Evolutionary conservation across 2,113 vertebrate species (phyloP), one percentile per base, ranked within the genome.

Genomic region (Corythaixoides concolor): DNA sequence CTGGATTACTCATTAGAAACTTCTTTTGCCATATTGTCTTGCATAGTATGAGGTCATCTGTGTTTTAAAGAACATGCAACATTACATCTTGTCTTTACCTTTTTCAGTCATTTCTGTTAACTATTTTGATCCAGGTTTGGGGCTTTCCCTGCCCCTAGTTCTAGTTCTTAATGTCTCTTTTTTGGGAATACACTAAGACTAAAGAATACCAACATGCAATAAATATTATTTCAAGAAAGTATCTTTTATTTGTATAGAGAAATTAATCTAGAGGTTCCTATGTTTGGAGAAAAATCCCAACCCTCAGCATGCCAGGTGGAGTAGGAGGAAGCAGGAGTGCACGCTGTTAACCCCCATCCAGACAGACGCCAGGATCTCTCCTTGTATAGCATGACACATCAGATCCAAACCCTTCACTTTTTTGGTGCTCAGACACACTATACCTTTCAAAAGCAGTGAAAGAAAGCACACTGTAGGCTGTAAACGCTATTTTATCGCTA

Each of bases 301-400:
- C 41, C 30, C 88, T 23, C 0, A 1, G 32, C 66, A 15, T 0
- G 1, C 4, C 12, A 50, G 37, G n/a, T 0, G 3, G 52, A 85
- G 27, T 8, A 94, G 20, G 12, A 77, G 6, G 32, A 47, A 55
- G 41, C 32, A 67, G 50, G n/a, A 73, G 8, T 2, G 68, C 81
- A 49, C 2, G 33, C 41, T 23, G 22, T 49, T 67, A 32, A 23
- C 14, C 37, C 28, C 17, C 63, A 81, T 41, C 39, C 70, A 76
- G 39, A n/a, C 13, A 18, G 47, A 55, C 3, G 4, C 28, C 37
- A 41, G 37, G 41, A 66, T 52, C 17, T 78, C 75, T 80, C 37
- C 39, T 60, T 82, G 88, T 23, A 73, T 90, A 93, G 58, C 53
- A 67, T 8, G 3, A 85, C 67, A 72, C 1, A 7, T 58, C 30